Evolutionary conservation across 2,113 vertebrate genomes (phyloP).

Genomic region (Tinamus guttatus): DNA sequence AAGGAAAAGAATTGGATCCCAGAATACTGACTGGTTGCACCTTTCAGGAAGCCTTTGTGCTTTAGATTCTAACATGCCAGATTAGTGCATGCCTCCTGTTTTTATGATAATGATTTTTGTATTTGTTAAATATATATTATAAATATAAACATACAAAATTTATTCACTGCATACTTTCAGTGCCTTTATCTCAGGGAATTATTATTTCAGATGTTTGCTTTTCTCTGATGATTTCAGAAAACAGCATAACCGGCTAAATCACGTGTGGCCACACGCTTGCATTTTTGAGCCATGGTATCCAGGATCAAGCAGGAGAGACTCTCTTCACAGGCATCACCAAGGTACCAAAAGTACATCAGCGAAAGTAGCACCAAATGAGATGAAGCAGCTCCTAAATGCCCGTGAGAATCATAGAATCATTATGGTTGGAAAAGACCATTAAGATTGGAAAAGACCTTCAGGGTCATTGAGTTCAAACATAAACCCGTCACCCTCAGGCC

Average conservation of each 20-base stretch:
- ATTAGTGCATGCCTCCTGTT: neutral
- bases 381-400: neutral
- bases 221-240: neutral
- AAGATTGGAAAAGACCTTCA: too few species aligned
- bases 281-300: neutral
- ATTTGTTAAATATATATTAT: neutral
- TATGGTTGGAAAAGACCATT: too few species aligned
- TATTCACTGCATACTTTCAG: neutral
- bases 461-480: too few species aligned
- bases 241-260: neutral
- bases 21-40: neutral
- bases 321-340: neutral
- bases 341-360: neutral
- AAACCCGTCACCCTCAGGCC: too few species aligned
- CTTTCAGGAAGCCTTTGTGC: neutral
- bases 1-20: slow-evolving; percentile 21
- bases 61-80: neutral
- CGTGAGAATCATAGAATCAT: too few species aligned
- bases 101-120: neutral
- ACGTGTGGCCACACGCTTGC: neutral
- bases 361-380: neutral
- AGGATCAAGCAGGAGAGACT: neutral
- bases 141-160: too few species aligned
- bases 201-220: neutral
- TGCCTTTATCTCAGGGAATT: neutral